A percentile compares a stretch with the other conserved stretches of the same genome.
Evolutionary conservation across 2,113 vertebrate species (phyloP).

Genomic region (Ramphastos sulfuratus): DNA sequence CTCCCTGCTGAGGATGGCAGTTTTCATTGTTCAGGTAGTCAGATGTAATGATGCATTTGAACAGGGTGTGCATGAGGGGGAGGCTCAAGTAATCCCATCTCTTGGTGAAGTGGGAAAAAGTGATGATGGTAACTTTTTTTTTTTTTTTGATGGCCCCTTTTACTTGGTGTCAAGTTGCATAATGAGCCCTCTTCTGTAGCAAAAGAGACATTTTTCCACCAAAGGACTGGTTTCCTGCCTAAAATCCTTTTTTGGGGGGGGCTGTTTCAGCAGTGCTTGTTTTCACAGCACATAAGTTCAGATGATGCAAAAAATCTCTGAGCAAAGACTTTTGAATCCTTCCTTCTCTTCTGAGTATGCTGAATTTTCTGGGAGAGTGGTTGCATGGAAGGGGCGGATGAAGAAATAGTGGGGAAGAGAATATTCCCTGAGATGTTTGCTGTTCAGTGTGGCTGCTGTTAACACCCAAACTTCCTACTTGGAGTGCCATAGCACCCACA

Average conservation of each 20-base stretch:
- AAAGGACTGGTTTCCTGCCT: background rate
- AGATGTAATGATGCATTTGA: constrained; percentile 36
- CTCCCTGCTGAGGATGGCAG: constrained; percentile 62
- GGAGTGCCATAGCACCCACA: background rate
- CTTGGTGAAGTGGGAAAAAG: background rate
- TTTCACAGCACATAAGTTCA: background rate
- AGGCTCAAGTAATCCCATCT: constrained; percentile 40
- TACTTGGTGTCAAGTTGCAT: background rate
- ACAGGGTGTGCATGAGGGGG: constrained; percentile 3
- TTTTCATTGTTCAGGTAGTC: constrained; percentile 69
- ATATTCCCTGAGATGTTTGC: background rate
- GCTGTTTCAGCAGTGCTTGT: background rate
- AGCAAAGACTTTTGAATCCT: background rate
- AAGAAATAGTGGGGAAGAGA: background rate
- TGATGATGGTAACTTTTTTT: background rate
- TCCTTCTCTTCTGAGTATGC: background rate
- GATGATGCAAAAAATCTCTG: background rate
- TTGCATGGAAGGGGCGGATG: background rate
- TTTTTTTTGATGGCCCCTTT: background rate
- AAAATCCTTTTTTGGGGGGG: background rate
- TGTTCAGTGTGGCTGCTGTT: background rate
- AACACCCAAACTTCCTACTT: background rate
- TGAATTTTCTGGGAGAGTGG: background rate
- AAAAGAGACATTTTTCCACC: background rate
- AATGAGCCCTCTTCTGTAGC: background rate